A percentile compares a stretch with the other conserved stretches of the same genome.
phyloP scores from a whole-genome alignment of 2,888 invertebrate genomes.

The Dynastes maya region DNA sequence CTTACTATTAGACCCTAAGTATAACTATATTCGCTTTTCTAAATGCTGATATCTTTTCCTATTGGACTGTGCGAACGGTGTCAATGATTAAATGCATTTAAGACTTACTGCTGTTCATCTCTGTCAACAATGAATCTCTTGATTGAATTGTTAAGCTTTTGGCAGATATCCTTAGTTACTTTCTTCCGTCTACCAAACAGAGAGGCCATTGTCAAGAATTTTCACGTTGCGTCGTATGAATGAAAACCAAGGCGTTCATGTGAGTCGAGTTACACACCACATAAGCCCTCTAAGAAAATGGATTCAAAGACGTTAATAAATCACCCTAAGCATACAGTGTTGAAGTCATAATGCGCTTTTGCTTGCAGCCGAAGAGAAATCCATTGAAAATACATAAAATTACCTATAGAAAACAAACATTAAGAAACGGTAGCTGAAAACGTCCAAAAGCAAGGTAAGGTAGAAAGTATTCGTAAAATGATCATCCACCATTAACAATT shows the following conservation, averaged over 20 bases:
- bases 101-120: no score
- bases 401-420: slow-evolving; percentile 44
- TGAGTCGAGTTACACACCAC: slow-evolving; percentile 53
- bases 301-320: slow-evolving; percentile 55
- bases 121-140: no score
- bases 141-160: slow-evolving; percentile 8
- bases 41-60: no score
- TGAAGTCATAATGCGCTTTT: slow-evolving; percentile 56
- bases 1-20: no score
- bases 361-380: slow-evolving; percentile 49
- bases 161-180: neutral
- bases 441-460: slow-evolving; percentile 8
- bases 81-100: no score
- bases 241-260: slow-evolving; percentile 23
- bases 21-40: no score
- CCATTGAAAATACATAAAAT: slow-evolving; percentile 51
- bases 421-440: neutral
- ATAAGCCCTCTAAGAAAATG: slow-evolving; percentile 53
- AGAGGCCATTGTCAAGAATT: slow-evolving; percentile 32
- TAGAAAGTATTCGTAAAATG: neutral
- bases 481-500: no score
- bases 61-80: no score
- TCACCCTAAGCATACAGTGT: slow-evolving; percentile 53
- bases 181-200: neutral
- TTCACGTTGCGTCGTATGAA: slow-evolving; percentile 23